Conservation (phyloP, 2,113 vertebrate genomes). For the Machaerirhynchus nigripectus region DNA sequence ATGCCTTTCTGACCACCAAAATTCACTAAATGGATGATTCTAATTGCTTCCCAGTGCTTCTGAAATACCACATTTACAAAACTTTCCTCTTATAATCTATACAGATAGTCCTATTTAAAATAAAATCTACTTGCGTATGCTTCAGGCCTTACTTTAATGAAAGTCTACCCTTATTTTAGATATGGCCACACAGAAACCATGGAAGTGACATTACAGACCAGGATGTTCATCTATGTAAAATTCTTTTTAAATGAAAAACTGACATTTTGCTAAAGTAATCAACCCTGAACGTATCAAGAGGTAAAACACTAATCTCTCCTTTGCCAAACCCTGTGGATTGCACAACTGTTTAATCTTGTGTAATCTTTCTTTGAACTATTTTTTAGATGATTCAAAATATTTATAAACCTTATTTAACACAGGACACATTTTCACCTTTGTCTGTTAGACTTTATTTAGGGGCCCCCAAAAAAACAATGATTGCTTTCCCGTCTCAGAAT, state of each 20-base stretch:
- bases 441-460: background rate
- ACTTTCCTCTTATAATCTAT: constrained; percentile 1
- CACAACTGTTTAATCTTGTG: background rate
- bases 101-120: constrained; percentile 15
- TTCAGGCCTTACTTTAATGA: constrained; percentile 27
- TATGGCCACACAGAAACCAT: background rate
- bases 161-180: background rate
- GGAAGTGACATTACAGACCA: background rate
- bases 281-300: background rate
- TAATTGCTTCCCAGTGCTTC: constrained; percentile 34
- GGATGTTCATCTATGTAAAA: background rate
- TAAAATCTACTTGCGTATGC: background rate
- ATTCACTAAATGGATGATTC: constrained; percentile 27
- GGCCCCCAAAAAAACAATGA: rapidly evolving
- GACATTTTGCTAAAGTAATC: background rate
- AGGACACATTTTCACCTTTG: background rate
- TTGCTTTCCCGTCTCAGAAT: background rate
- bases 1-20: constrained; percentile 34
- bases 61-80: constrained; percentile 23
- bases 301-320: background rate
- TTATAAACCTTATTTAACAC: background rate
- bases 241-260: background rate
- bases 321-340: background rate
- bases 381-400: background rate
- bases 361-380: background rate